These are phyloP conservation scores for Parus major DNA, from an alignment of 2,113 vertebrate species.

Conservation along the genomic window DNA sequence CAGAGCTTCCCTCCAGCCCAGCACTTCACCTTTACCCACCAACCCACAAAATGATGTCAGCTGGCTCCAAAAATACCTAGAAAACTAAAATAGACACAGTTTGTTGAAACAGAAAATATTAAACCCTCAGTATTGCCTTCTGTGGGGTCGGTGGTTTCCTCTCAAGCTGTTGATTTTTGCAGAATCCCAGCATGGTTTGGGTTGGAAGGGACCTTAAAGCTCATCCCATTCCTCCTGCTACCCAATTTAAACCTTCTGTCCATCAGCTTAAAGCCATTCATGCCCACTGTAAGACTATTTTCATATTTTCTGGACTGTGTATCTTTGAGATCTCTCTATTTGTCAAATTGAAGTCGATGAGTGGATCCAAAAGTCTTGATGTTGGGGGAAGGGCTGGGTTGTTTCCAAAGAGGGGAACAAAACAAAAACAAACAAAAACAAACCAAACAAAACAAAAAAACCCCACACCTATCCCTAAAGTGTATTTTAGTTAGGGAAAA, in stretches of 20 bases:
- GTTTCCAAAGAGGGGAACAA: not conserved
- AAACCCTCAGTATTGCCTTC: not conserved
- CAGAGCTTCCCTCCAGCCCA: not conserved
- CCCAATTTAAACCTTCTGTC: not conserved
- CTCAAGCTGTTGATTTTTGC: not conserved
- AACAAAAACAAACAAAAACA: too few relatives aligned
- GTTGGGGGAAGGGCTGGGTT: not conserved
- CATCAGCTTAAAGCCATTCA: not conserved
- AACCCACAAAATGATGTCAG: not conserved
- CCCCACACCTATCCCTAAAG: not conserved
- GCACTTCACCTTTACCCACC: not conserved
- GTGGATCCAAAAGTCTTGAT: not conserved
- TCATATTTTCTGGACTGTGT: not conserved
- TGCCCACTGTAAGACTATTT: not conserved
- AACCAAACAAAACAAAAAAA: not conserved
- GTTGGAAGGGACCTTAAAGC: not conserved
- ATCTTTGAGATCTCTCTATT: not conserved
- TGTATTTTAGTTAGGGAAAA: not conserved
- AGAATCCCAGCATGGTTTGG: not conserved
- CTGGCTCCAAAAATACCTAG: not conserved
- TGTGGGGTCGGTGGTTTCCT: not conserved
- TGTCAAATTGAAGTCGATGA: not conserved
- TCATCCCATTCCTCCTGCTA: not conserved
- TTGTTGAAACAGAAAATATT: not conserved
- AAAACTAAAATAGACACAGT: rapidly evolving